These are phyloP conservation scores for Helicoverpa assulta DNA, from an alignment of 2,888 invertebrate species.

Conservation along the genomic window DNA sequence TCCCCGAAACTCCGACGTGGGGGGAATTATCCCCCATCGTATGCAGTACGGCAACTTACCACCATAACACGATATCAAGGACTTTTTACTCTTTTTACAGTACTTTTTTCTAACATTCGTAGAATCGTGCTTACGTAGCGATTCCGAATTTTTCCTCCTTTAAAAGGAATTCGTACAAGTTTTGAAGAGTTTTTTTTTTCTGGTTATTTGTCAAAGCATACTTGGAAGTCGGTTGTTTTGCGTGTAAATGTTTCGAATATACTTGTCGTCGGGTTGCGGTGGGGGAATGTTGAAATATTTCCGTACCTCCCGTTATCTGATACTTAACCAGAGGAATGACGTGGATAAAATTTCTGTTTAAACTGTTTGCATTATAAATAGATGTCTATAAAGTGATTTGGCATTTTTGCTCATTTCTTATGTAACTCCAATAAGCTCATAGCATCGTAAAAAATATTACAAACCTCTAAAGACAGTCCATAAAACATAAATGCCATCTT, in stretches of 20 bases:
- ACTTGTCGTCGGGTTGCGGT: slow-evolving; percentile 30
- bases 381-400: too few species aligned
- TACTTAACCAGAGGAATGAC: slow-evolving; percentile 20
- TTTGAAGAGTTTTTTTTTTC: slow-evolving; percentile 39
- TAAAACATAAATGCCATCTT: too few species aligned
- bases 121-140: slow-evolving; percentile 29
- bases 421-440: too few species aligned
- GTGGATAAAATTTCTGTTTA: slow-evolving; percentile 1
- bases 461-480: neutral
- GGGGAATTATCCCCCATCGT: slow-evolving; percentile 49
- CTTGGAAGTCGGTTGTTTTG: slow-evolving; percentile 51
- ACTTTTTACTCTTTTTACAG: neutral
- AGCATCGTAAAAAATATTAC: neutral
- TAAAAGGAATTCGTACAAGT: slow-evolving; percentile 35
- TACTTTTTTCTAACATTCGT: slow-evolving; percentile 31
- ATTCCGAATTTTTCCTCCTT: slow-evolving; percentile 31
- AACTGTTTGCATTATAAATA: slow-evolving; percentile 1
- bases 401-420: too few species aligned
- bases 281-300: slow-evolving; percentile 32
- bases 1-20: slow-evolving; percentile 40
- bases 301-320: slow-evolving; percentile 23
- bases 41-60: slow-evolving; percentile 48
- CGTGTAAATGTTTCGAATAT: slow-evolving; percentile 54
- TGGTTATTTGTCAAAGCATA: slow-evolving; percentile 61
- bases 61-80: slow-evolving; percentile 29